Percentiles rank a stretch among this genome's conserved stretches.
Conservation (phyloP, 2,797 vertebrate genomes). For the Myotis daubentonii region DNA sequence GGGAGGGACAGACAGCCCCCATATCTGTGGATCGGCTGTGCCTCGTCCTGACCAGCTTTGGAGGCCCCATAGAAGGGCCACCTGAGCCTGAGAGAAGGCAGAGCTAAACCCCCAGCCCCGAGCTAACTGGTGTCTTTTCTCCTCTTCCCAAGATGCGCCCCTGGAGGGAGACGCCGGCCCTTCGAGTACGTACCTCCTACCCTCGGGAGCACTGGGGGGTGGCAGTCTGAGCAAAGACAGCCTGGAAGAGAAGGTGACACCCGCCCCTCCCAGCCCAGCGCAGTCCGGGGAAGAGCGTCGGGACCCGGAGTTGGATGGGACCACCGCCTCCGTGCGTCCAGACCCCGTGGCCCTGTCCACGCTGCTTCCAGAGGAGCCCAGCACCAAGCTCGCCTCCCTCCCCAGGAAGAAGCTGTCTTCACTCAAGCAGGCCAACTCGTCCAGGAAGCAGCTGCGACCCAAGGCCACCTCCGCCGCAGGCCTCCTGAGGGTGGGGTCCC, state of each 20-base stretch:
- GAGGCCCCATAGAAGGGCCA: neutral
- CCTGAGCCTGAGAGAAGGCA: neutral
- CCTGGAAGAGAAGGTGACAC: neutral
- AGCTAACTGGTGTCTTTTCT: constrained; percentile 24
- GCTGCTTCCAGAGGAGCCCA: rapidly evolving
- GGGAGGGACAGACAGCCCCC: neutral
- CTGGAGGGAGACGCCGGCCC: neutral
- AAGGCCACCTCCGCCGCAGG: constrained; percentile 19
- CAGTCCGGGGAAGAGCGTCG: rapidly evolving
- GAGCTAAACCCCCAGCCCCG: neutral
- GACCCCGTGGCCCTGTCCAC: neutral
- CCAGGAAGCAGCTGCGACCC: constrained; percentile 79
- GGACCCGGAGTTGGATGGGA: rapidly evolving
- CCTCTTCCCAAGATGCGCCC: constrained; percentile 71
- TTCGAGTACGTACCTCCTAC: neutral
- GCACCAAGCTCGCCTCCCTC: neutral
- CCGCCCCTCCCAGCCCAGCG: constrained; percentile 16
- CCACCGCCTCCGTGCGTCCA: rapidly evolving
- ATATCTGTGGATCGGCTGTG: neutral
- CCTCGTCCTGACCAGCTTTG: neutral
- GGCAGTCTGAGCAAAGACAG: neutral
- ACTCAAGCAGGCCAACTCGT: constrained; percentile 55
- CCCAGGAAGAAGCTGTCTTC: constrained; percentile 70
- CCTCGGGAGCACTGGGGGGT: neutral
- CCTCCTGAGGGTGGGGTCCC: neutral